Evolutionary conservation across 2,113 vertebrate genomes (phyloP), one percentile per base, ranked within the genome.

Genomic region (Neolamprologus devosi): DNA sequence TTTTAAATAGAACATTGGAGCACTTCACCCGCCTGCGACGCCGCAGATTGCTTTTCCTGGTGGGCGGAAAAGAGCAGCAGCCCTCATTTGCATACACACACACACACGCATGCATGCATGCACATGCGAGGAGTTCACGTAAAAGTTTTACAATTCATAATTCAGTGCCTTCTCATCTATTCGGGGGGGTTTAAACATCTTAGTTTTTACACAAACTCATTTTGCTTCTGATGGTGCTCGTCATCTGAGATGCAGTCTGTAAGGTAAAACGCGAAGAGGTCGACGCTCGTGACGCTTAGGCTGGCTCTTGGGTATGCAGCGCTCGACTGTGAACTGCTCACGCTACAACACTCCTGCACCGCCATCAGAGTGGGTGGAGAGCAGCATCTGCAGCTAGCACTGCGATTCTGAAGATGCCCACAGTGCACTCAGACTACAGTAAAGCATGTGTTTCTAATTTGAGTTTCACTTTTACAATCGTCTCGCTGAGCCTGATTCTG

Each of bases 1-100:
- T 94, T 94, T 94, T 93, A 92, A 95, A 94, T 92, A 94, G 94
- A 93, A 90, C 93, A 88, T 53, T 53, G 40, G 89, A 91, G 85
- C 90, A 91, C 91, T 87, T 95, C 92, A 96, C 91, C 91, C 88
- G 81, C 85, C 79, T 13, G 81, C 90, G 82, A 91, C 85, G 54
- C 85, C 33, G 55, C 87, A 92, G 93, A 95, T 93, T 94, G 92
- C 91, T 95, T 93, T 89, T 92, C 65, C 92, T 85, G 57, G 79
- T 89, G 75, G 88, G 78, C 78, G 86, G 83, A 88, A 90, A 82
- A 84, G 87, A 92, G 84, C 90, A 78, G 81, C 86, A 87, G 68
- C 81, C 84, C 23, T 90, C 79, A 89, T 90, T 88, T 91, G 81
- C 70, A 91, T 88, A 51, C 81, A 88, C 86, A 55, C 88, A 55